Conservation (phyloP, 2,888 invertebrate species). For the Seira sanloemensis region DNA sequence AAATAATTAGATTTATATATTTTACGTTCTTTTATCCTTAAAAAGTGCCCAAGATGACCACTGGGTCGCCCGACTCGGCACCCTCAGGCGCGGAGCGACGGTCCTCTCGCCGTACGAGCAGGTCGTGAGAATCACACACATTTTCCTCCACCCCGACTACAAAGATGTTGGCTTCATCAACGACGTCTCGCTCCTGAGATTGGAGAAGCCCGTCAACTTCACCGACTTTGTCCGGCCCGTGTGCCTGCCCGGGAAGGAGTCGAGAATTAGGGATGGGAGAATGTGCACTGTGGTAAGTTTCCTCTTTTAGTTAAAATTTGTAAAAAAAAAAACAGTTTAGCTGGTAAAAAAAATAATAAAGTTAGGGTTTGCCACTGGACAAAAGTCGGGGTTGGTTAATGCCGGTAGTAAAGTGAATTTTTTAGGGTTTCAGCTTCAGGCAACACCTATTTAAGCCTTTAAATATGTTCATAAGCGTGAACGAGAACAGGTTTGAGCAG, state of each 20-base stretch:
- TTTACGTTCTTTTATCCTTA: background rate
- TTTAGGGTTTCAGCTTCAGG: too few relatives aligned
- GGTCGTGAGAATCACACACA: slow-evolving; percentile 81
- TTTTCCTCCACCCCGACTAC: slow-evolving; percentile 85
- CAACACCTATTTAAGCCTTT: too few relatives aligned
- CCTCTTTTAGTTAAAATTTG: background rate
- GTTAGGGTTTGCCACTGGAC: too few relatives aligned
- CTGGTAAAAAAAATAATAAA: too few relatives aligned
- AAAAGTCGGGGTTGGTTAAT: too few relatives aligned
- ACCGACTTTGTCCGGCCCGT: slow-evolving; percentile 82
- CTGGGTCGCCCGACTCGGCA: slow-evolving; percentile 88
- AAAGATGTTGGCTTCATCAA: slow-evolving; percentile 86
- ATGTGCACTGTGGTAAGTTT: slow-evolving; percentile 85
- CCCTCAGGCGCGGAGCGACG: slow-evolving; percentile 83
- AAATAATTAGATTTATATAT: too few relatives aligned
- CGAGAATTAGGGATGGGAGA: slow-evolving; percentile 79
- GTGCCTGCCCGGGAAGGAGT: slow-evolving; percentile 81
- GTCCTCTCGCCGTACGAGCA: slow-evolving; percentile 87
- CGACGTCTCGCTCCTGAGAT: slow-evolving; percentile 84
- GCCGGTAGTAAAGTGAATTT: too few relatives aligned
- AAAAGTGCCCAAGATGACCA: slow-evolving; percentile 83
- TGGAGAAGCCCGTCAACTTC: slow-evolving; percentile 79
- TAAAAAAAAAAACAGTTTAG: too few relatives aligned
- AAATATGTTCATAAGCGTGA: too few relatives aligned
- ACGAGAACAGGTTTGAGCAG: too few relatives aligned